phyloP scores from a whole-genome alignment of 2,888 invertebrate species.

The Scrobipalpa atriplicella region DNA sequence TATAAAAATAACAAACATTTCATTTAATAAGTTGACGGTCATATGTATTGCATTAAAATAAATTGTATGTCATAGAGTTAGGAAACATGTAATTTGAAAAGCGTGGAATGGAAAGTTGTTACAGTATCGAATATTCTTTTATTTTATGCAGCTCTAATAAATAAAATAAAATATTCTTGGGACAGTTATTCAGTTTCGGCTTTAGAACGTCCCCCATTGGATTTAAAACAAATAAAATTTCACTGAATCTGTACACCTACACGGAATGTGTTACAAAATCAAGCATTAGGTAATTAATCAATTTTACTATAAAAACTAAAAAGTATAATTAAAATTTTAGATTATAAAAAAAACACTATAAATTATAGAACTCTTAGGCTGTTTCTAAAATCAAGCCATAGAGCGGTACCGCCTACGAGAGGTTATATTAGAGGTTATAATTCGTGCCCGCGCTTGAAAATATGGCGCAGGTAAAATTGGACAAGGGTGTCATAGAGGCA shows the following conservation, averaged over 20 bases:
- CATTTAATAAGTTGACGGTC: no score
- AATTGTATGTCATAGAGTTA: no score
- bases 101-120: no score
- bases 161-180: no score
- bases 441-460: slow-evolving; percentile 29
- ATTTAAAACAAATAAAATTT: no score
- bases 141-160: no score
- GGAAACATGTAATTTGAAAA: no score
- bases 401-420: slow-evolving; percentile 30
- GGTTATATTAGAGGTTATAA: slow-evolving; percentile 33
- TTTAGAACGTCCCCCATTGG: no score
- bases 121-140: no score
- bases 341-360: slow-evolving; percentile 9
- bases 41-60: no score
- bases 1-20: no score
- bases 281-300: background rate
- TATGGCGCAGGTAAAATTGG: background rate
- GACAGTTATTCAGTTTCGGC: no score
- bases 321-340: slow-evolving; percentile 17
- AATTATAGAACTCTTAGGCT: background rate
- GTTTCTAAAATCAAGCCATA: slow-evolving; percentile 31
- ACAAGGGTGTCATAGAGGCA: background rate
- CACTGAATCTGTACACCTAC: background rate
- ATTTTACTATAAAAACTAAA: background rate
- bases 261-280: background rate